phyloP scores from a whole-genome alignment of 2,888 invertebrate species.

The Esperia sulphurella region DNA sequence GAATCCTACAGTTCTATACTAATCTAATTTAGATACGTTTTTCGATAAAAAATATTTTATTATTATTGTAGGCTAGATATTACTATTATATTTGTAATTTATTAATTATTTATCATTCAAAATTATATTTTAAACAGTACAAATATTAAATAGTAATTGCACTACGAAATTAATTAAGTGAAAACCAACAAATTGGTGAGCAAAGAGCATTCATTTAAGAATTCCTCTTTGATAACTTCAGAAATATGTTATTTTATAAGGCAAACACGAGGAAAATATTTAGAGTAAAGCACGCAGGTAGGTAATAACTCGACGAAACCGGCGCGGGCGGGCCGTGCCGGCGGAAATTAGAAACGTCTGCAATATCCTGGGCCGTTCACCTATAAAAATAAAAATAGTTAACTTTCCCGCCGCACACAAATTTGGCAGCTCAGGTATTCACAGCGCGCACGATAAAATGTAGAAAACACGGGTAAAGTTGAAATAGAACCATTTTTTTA shows the following conservation, averaged over 20 bases:
- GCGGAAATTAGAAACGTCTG: conserved; percentile 57
- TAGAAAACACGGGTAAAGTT: not conserved
- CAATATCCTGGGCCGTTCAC: conserved; percentile 48
- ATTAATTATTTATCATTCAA: too few relatives aligned
- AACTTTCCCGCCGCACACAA: conserved; percentile 23
- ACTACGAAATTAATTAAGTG: too few relatives aligned
- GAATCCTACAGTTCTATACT: too few relatives aligned
- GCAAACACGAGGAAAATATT: conserved; percentile 34
- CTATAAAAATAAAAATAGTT: conserved; percentile 47
- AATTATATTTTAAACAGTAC: too few relatives aligned
- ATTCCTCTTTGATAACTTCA: not conserved
- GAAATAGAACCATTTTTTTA: not conserved
- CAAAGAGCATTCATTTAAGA: too few relatives aligned
- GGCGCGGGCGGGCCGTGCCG: conserved; percentile 23
- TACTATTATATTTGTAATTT: too few relatives aligned
- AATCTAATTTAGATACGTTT: too few relatives aligned
- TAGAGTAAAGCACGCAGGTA: conserved; percentile 43
- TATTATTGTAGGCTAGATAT: too few relatives aligned
- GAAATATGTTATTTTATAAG: conserved; percentile 10
- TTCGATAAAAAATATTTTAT: too few relatives aligned
- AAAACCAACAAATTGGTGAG: too few relatives aligned
- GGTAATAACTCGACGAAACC: conserved; percentile 40
- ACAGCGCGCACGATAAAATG: not conserved
- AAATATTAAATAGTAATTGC: too few relatives aligned
- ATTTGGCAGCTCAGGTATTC: not conserved